Base-by-base conservation (phyloP, 2,888 invertebrate species). In the Axea sp. region DNA sequence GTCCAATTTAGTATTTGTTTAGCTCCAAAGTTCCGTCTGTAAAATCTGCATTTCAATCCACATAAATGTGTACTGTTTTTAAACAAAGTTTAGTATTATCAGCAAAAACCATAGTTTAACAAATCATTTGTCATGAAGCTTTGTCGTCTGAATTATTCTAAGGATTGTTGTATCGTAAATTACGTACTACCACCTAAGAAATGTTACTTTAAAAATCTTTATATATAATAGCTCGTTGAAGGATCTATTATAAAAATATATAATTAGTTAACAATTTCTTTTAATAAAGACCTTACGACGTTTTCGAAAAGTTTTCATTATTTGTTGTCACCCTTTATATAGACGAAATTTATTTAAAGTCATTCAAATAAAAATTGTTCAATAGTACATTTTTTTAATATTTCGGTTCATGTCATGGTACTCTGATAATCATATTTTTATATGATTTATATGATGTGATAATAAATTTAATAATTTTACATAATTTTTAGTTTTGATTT, bases 161-260 rank as follows among this genome's bases (percentile, higher is more conserved):
- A 57, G 41, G 7, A 57, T 41, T 57, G 41, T 57, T 57, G 31
- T 57, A 41, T 41, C 55, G 22, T 41, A 14, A 55, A 39, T 57
- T 57, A 41, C 55, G 28, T 43, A 41, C 30, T 57, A 57, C 31
- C 28, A 41, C 55, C 19, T 39, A 55, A 55, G 39, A 30, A 55
- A 55, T 41, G 55, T 55, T 55, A 55, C 55, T 41, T 57, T 57
- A 30, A 57, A 57, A 41, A 57, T 31, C 41, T 57, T 57, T 43
- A 43, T 43, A 57, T 57, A 57, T 43, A 57, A 55, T 55, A 55
- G 39, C 28, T 31, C 31, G 55, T 55, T 41, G 41, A 55, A 30
- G 31, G 31, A 31, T 55, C 30, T 31, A 55, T 55, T 55, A 55
- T 55, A 30, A n/a, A 41, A 12, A 55, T 55, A 55, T 55, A 41